Conservation (phyloP, 2,113 vertebrate species). For the Falco punctatus region DNA sequence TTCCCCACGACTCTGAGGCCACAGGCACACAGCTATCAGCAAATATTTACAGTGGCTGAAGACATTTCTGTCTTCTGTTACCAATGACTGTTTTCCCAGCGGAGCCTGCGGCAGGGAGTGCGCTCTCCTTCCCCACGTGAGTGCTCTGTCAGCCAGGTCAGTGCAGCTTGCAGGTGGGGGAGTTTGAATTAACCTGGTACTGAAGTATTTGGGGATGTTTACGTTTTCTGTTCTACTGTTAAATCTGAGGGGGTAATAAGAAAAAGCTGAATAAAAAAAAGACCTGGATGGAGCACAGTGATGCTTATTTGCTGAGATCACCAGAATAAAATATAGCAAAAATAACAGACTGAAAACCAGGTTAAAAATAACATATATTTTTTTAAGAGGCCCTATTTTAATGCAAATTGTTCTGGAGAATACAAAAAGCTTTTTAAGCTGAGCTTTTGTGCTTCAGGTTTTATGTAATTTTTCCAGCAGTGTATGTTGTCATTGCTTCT, state of each 20-base stretch:
- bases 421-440: not conserved
- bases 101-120: not conserved
- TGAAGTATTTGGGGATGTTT: not conserved
- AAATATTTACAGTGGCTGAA: not conserved
- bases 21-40: not conserved
- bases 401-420: not conserved
- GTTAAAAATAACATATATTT: not conserved
- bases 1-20: not conserved
- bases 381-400: not conserved
- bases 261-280: constrained; percentile 4
- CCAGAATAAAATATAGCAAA: not conserved
- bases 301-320: constrained; percentile 5
- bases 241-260: not conserved
- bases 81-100: not conserved
- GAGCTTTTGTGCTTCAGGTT: not conserved
- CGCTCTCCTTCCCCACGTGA: not conserved
- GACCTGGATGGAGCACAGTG: not conserved
- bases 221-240: not conserved
- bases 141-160: not conserved
- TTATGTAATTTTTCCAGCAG: not conserved
- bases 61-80: not conserved
- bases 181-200: not conserved
- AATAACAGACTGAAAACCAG: not conserved
- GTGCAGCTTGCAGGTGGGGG: not conserved
- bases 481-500: not conserved